Conservation (phyloP, 2,888 invertebrate species). For the Pristionchus mayeri region DNA sequence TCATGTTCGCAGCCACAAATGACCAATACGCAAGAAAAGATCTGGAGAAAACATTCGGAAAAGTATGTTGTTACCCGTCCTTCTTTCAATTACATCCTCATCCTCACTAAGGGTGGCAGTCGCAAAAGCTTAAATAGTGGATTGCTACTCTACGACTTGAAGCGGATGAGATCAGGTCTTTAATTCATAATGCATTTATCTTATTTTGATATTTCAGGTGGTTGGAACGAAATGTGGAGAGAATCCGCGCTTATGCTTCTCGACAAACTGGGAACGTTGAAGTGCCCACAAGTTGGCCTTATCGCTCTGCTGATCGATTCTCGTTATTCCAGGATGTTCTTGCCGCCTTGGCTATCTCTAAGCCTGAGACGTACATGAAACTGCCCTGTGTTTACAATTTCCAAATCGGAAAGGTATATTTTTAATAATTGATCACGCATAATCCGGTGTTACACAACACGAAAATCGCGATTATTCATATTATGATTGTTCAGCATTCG, state of each 20-base stretch:
- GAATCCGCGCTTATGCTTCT: not conserved
- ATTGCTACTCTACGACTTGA: not conserved
- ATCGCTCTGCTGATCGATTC: no score
- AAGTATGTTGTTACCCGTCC: not conserved
- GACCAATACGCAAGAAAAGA: not conserved
- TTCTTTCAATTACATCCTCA: not conserved
- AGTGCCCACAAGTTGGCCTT: not conserved
- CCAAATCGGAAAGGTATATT: not conserved
- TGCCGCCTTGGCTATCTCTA: not conserved
- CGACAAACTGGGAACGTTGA: not conserved
- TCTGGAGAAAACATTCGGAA: not conserved
- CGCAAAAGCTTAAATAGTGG: not conserved
- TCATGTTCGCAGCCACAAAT: not conserved
- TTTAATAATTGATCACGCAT: not conserved
- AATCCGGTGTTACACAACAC: not conserved
- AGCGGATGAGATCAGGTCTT: not conserved
- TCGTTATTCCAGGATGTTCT: not conserved
- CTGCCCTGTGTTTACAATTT: constrained; percentile 10
- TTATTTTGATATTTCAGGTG: not conserved
- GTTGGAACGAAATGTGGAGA: not conserved
- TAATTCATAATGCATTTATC: not conserved
- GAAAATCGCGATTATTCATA: not conserved
- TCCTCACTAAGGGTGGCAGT: not conserved
- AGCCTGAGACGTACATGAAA: not conserved
- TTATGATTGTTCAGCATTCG: not conserved